Evolutionary conservation across 2,113 vertebrate species (phyloP), one percentile per base, ranked within the genome.

Genomic region (Corydoras maculifer): DNA sequence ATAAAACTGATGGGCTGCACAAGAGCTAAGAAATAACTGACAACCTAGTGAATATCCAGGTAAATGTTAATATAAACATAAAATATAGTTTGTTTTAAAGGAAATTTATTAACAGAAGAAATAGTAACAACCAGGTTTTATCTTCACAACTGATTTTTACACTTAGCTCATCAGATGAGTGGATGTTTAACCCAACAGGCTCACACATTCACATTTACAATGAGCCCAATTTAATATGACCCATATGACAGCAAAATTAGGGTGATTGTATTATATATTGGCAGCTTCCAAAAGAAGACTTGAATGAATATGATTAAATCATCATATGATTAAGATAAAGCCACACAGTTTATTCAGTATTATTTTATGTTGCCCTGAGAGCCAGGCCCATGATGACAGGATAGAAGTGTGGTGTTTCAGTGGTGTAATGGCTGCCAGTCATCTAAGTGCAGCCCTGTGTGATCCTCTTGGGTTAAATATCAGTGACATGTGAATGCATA

Each of bases 131-230:
- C 30, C 43, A 59, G 60, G 31, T 59, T 54, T 59, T 29, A 65
- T 30, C 3, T 15, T 58, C 32, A 25, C 18, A 25, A 25, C 18
- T 25, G 18, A 25, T 25, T 25, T 25, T 25, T 14, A 65, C 60
- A 35, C 54, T 61, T 67, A 29, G 6, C 54, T n/a, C 54, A 53
- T 53, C 61, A n/a, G 31, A 64, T 64, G 29, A 72, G 71, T n/a
- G 59, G 77, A 70, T 77, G 64, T 77, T 72, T 75, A 77, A 78
- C 72, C 72, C 62, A 58, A 79, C 63, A 69, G 75, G 62, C 29
- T 50, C 35, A 72, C 71, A 70, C 48, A 72, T 61, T 13, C 35
- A 4, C 35, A 43, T 43, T 43, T 43, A 43, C 35, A 43, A 1
- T 43, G 4, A 43, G 35, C 2, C 18, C 18, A 25, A 25, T 25